Conservation (phyloP, 2,888 invertebrate species). For the Rapana venosa region DNA sequence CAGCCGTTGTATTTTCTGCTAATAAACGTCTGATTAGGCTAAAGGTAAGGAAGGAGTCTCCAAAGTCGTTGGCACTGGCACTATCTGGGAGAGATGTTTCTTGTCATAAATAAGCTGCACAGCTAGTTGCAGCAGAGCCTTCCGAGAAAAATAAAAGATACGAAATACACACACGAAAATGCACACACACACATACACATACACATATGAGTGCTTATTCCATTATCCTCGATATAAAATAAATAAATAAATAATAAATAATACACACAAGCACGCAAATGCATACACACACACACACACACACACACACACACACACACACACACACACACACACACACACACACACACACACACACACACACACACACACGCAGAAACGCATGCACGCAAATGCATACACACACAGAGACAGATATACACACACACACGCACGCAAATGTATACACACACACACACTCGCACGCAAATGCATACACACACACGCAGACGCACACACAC, state of each 20-base stretch:
- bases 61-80: no score
- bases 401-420: not conserved
- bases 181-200: not conserved
- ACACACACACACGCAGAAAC: not conserved
- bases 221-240: no score
- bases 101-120: no score
- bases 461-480: not conserved
- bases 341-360: not conserved
- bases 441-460: not conserved
- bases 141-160: not conserved
- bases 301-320: not conserved
- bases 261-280: not conserved
- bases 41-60: no score
- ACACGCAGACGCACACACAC: not conserved
- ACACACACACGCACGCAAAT: not conserved
- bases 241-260: no score
- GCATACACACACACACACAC: not conserved
- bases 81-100: no score
- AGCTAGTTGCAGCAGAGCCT: no score
- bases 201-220: no score
- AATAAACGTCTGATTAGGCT: no score
- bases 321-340: not conserved
- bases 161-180: not conserved
- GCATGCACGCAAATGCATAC: no score
- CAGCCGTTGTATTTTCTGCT: no score